Evolutionary conservation across 2,113 vertebrate species (phyloP).

Genomic region (Pongo pygmaeus): DNA sequence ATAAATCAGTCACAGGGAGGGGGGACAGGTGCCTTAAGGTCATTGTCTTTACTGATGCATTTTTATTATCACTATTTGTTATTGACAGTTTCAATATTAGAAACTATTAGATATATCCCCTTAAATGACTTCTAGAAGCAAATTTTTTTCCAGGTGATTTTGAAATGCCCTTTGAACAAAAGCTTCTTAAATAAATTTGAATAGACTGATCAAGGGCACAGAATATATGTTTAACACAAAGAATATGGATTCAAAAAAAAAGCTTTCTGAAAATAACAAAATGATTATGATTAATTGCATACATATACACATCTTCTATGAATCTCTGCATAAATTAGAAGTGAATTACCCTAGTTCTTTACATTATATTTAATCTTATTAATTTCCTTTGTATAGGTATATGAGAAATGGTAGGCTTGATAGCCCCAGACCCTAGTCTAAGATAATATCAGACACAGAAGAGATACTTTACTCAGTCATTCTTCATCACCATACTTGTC

Average conservation of each 20-base stretch:
- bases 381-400: not conserved
- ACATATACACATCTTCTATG: not conserved
- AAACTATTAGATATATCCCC: not conserved
- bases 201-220: not conserved
- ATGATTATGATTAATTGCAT: not conserved
- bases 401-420: not conserved
- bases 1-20: not conserved
- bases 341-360: not conserved
- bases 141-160: not conserved
- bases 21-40: rapidly evolving
- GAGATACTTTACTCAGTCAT: not conserved
- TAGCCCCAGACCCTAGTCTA: not conserved
- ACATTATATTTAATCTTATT: not conserved
- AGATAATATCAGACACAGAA: not conserved
- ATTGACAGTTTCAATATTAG: not conserved
- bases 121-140: not conserved
- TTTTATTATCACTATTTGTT: not conserved
- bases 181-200: slow-evolving; percentile 1
- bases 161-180: not conserved
- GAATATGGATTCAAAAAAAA: not conserved
- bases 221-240: not conserved
- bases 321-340: not conserved
- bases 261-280: not conserved
- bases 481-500: not conserved
- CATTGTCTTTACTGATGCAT: not conserved